These are phyloP conservation scores for Oncorhynchus masou DNA, from an alignment of 2,113 vertebrate genomes.

Conservation along the genomic window DNA sequence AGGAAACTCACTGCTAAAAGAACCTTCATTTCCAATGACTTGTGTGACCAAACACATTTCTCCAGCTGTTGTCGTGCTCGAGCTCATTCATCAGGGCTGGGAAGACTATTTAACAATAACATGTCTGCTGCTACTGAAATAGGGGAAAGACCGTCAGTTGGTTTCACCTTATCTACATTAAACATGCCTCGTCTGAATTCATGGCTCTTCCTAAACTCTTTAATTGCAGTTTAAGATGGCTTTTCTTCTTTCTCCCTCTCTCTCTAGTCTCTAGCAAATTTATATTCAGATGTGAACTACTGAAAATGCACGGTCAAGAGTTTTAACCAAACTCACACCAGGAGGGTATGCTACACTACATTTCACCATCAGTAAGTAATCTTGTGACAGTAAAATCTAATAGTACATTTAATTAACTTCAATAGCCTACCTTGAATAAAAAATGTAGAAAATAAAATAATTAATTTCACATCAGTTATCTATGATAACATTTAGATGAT, in stretches of 20 bases:
- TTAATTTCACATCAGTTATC: no score
- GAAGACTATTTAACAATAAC: conserved; percentile 68
- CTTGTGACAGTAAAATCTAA: no score
- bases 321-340: no score
- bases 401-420: conserved; percentile 28
- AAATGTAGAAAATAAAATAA: no score
- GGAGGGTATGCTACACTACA: no score
- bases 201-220: conserved; percentile 34
- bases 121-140: conserved; percentile 62
- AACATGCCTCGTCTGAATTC: conserved; percentile 68
- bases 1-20: conserved; percentile 46
- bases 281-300: no score
- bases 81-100: conserved; percentile 56
- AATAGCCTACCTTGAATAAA: not conserved
- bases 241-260: conserved; percentile 34
- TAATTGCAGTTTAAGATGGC: not conserved
- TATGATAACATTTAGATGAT: no score
- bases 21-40: conserved; percentile 63
- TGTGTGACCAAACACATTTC: conserved; percentile 69
- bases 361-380: no score
- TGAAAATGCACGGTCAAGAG: no score
- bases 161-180: conserved; percentile 73
- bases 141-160: conserved; percentile 51
- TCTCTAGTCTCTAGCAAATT: no score
- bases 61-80: conserved; percentile 66